Percentiles rank a stretch among this genome's conserved stretches.
These are phyloP conservation scores for Mesembrinibis cayennensis DNA, from an alignment of 2,113 vertebrate genomes.

Conservation along the genomic window DNA sequence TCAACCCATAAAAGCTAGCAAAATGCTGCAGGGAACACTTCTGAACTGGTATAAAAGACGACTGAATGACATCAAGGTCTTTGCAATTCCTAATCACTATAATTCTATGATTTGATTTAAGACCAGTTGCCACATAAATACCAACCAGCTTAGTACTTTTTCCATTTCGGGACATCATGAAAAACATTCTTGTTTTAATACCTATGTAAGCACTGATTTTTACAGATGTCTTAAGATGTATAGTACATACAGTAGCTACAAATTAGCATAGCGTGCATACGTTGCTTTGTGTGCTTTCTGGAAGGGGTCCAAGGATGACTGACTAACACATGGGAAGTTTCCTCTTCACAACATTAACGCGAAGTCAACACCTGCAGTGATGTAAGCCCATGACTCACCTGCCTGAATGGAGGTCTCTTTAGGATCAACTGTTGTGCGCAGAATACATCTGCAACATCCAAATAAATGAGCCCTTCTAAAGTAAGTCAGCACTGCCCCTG, in stretches of 20 bases:
- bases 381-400: slow-evolving; percentile 74
- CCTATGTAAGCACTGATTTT: neutral
- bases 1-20: neutral
- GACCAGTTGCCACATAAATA: neutral
- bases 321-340: slow-evolving; percentile 49
- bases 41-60: neutral
- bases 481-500: slow-evolving; percentile 60
- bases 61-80: neutral
- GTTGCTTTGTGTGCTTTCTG: slow-evolving; percentile 41
- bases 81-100: slow-evolving; percentile 22
- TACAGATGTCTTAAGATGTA: slow-evolving; percentile 33
- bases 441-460: slow-evolving; percentile 66
- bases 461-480: slow-evolving; percentile 74
- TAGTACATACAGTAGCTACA: slow-evolving; percentile 14
- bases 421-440: slow-evolving; percentile 28
- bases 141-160: neutral
- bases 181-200: neutral
- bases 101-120: slow-evolving; percentile 33
- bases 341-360: slow-evolving; percentile 27
- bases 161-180: neutral
- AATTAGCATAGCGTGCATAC: slow-evolving; percentile 44
- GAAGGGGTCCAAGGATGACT: slow-evolving; percentile 38
- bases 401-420: slow-evolving; percentile 65
- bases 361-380: slow-evolving; percentile 71
- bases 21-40: neutral